phyloP scores from a whole-genome alignment of 2,888 invertebrate genomes.

The Coleophora deauratella region DNA sequence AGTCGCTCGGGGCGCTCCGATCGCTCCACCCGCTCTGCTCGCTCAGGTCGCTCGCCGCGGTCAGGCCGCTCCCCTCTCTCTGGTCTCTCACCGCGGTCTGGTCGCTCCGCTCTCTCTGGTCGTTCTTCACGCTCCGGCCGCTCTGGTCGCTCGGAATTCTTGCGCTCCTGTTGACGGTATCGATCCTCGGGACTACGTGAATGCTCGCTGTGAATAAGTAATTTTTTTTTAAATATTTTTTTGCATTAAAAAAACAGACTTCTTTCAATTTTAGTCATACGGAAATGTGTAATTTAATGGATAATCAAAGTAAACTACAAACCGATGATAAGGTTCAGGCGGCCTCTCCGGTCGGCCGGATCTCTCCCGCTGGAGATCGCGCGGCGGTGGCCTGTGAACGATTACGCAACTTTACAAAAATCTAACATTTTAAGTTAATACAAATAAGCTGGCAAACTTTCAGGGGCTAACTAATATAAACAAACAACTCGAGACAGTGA shows the following conservation, averaged over 20 bases:
- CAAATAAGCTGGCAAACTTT: no score
- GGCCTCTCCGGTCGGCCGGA: no score
- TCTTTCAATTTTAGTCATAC: no score
- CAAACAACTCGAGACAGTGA: no score
- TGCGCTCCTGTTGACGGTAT: constrained; percentile 28
- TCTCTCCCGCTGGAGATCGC: no score
- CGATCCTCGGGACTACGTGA: constrained; percentile 40
- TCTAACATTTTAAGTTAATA: no score
- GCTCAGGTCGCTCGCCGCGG: constrained; percentile 6
- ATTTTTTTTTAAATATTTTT: neutral
- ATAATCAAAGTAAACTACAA: no score
- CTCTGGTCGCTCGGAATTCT: constrained; percentile 18
- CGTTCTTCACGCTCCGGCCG: constrained; percentile 13
- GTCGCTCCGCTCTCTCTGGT: constrained; percentile 16
- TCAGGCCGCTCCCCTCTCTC: constrained; percentile 2
- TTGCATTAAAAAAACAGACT: constrained; percentile 13
- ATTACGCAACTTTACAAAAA: no score
- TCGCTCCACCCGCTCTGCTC: neutral
- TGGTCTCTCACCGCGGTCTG: constrained; percentile 11
- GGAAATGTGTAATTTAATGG: no score
- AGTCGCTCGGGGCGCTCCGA: neutral
- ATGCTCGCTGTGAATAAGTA: neutral
- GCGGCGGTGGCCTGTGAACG: no score
- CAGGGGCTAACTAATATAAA: no score
- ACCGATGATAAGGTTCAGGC: no score